Percentiles rank a stretch among this genome's conserved stretches.
These are phyloP conservation scores for Buphagus erythrorhynchus DNA, from an alignment of 2,797 vertebrate genomes.

Conservation along the genomic window DNA sequence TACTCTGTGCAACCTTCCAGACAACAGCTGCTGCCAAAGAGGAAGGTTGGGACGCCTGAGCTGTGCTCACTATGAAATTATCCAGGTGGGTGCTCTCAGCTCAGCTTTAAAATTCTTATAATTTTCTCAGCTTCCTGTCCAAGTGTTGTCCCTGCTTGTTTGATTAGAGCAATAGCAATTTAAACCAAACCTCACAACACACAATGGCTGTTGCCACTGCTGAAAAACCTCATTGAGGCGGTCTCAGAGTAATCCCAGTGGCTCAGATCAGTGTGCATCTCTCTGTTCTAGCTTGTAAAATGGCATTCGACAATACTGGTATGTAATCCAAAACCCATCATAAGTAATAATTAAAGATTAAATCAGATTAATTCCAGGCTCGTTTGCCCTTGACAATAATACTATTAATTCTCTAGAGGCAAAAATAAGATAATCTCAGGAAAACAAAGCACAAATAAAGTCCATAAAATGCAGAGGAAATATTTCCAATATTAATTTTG, in stretches of 20 bases:
- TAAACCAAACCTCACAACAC: neutral
- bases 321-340: neutral
- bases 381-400: neutral
- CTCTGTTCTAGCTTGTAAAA: neutral
- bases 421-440: neutral
- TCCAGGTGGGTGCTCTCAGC: constrained; percentile 1
- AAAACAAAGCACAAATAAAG: constrained; percentile 37
- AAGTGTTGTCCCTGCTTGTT: neutral
- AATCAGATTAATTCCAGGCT: constrained; percentile 40
- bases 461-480: neutral
- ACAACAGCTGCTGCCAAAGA: neutral
- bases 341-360: constrained; percentile 46
- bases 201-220: neutral
- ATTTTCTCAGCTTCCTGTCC: constrained; percentile 13
- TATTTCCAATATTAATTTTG: constrained; percentile 21
- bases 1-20: neutral
- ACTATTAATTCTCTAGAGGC: neutral
- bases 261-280: neutral
- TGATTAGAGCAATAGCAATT: neutral
- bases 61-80: neutral
- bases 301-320: neutral
- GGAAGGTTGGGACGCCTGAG: neutral
- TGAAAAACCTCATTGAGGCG: neutral
- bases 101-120: neutral
- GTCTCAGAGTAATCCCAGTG: neutral